Conservation (phyloP, 2,113 vertebrate genomes). For the Scytalopus superciliaris region DNA sequence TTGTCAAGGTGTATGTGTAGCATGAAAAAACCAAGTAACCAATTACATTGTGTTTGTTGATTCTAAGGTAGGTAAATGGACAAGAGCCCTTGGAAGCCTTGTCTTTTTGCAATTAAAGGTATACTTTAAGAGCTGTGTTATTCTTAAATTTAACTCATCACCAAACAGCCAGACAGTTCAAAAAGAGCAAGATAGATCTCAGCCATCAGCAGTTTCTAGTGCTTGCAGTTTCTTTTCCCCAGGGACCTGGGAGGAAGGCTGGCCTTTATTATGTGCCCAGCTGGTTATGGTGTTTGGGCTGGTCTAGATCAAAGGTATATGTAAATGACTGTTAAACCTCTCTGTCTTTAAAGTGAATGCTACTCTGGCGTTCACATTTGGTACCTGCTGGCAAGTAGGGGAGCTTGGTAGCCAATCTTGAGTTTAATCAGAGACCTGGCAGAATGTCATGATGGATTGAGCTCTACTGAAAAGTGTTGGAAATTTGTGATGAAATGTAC, state of each 20-base stretch:
- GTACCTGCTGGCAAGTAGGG: neutral
- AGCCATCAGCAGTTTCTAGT: neutral
- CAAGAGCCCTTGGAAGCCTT: neutral
- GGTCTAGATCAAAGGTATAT: neutral
- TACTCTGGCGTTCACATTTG: neutral
- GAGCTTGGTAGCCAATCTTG: neutral
- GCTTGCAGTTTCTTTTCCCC: neutral
- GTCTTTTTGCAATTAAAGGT: neutral
- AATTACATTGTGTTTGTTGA: neutral
- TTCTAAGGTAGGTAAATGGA: neutral
- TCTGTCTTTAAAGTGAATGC: neutral
- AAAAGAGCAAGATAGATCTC: neutral
- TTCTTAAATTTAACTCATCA: neutral
- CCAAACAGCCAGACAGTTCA: neutral
- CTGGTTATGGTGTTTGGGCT: neutral
- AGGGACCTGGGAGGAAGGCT: neutral
- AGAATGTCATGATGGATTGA: neutral
- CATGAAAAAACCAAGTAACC: neutral
- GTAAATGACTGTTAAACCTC: neutral
- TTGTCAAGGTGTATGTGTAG: neutral
- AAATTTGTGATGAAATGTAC: neutral
- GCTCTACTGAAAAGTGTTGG: neutral
- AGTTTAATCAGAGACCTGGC: neutral
- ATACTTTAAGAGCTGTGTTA: neutral
- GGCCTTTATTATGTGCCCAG: neutral